phyloP scores from a whole-genome alignment of 2,888 invertebrate species.

The Bembecia ichneumoniformis region DNA sequence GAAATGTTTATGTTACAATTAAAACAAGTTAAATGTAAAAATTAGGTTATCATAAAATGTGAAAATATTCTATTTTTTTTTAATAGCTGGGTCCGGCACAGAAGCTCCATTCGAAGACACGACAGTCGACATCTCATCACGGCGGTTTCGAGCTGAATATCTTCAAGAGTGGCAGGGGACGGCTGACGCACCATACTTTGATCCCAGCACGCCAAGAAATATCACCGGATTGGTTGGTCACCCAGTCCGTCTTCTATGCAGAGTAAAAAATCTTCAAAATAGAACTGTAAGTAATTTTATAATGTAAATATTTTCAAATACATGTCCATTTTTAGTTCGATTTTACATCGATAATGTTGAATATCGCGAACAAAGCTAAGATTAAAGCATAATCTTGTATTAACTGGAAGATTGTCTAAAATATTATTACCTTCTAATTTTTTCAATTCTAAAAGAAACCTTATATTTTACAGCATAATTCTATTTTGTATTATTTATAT shows the following conservation, averaged over 20 bases:
- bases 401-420: too few relatives aligned
- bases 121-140: constrained; percentile 53
- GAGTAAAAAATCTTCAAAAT: constrained; percentile 90
- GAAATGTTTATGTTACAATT: too few relatives aligned
- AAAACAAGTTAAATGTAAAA: too few relatives aligned
- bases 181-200: constrained; percentile 81
- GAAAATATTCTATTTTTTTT: not conserved
- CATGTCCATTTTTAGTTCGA: not conserved
- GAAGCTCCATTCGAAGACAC: constrained; percentile 71
- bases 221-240: constrained; percentile 90
- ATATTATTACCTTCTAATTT: too few relatives aligned
- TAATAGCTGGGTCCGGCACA: constrained; percentile 70
- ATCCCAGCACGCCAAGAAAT: constrained; percentile 82
- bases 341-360: not conserved
- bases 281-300: constrained; percentile 79
- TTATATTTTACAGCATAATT: too few relatives aligned
- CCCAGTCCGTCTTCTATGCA: constrained; percentile 84
- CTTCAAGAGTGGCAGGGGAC: constrained; percentile 57
- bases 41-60: too few relatives aligned
- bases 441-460: too few relatives aligned
- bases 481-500: too few relatives aligned
- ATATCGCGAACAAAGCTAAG: too few relatives aligned
- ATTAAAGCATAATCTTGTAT: too few relatives aligned
- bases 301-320: not conserved
- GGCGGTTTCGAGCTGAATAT: constrained; percentile 56